Evolutionary conservation across 1,140 invertebrate species (phyloP).

Genomic region (Whitmania pigra): DNA sequence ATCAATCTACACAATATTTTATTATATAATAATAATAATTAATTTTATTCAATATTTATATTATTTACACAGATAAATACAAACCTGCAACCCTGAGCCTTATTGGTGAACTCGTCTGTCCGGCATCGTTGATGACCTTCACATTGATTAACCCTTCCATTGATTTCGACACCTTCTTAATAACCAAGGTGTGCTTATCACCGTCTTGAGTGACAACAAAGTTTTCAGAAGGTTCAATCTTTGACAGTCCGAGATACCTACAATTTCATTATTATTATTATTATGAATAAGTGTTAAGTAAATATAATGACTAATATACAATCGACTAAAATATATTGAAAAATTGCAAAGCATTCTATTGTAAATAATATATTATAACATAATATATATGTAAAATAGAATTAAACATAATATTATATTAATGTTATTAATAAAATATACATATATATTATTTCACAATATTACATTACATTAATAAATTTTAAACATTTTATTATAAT

Average conservation of each 20-base stretch:
- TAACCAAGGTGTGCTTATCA: slow-evolving; percentile 76
- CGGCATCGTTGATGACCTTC: slow-evolving; percentile 81
- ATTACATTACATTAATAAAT: too few species aligned
- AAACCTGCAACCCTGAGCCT: slow-evolving; percentile 36
- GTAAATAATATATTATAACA: too few species aligned
- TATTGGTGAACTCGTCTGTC: slow-evolving; percentile 40
- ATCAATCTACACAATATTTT: neutral
- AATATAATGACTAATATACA: too few species aligned
- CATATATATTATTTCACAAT: too few species aligned
- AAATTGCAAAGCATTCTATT: too few species aligned
- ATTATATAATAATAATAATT: neutral
- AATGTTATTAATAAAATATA: too few species aligned
- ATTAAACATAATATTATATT: too few species aligned
- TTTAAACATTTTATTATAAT: too few species aligned
- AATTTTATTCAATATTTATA: slow-evolving; percentile 5
- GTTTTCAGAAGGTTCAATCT: slow-evolving; percentile 24
- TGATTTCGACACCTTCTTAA: slow-evolving; percentile 63
- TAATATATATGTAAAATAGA: too few species aligned
- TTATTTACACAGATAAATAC: slow-evolving; percentile 25
- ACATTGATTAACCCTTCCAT: slow-evolving; percentile 78
- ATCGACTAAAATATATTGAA: too few species aligned
- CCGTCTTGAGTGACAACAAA: slow-evolving; percentile 78
- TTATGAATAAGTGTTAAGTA: neutral
- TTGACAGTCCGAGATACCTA: slow-evolving; percentile 13
- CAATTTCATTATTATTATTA: neutral